A percentile compares a stretch with the other conserved stretches of the same genome.
Conservation (phyloP, 2,888 invertebrate genomes). For the Archips xylosteana region DNA sequence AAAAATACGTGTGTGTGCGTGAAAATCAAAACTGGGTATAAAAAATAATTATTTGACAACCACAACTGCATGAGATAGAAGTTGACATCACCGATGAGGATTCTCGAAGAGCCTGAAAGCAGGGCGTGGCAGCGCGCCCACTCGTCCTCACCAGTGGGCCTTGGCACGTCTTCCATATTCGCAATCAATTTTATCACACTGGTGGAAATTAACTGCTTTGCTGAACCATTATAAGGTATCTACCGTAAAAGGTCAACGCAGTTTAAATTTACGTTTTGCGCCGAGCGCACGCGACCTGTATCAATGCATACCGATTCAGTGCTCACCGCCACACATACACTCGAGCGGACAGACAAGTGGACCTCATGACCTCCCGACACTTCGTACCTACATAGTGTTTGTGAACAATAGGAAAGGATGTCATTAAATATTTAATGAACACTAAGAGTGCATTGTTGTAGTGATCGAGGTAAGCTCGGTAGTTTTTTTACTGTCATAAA, state of each 20-base stretch:
- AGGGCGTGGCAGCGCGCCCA: background rate
- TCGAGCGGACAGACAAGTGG: conserved; percentile 4
- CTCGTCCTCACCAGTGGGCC: conserved; percentile 13
- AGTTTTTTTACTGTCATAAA: background rate
- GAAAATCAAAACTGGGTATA: too few species aligned
- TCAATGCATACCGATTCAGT: conserved; percentile 52
- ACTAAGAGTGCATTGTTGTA: background rate
- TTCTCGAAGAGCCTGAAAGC: background rate
- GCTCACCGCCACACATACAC: conserved; percentile 49
- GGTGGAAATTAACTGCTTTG: conserved; percentile 39
- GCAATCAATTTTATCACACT: conserved; percentile 28
- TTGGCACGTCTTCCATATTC: conserved; percentile 39
- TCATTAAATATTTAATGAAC: conserved; percentile 7
- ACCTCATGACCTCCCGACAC: conserved; percentile 7
- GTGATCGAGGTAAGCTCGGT: conserved; percentile 23
- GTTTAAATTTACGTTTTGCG: conserved; percentile 61
- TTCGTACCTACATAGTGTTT: conserved; percentile 15
- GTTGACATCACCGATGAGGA: background rate
- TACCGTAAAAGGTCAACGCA: conserved; percentile 54
- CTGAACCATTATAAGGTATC: conserved; percentile 44
- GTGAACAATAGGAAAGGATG: conserved; percentile 19
- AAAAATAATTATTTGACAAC: background rate
- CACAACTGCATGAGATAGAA: background rate
- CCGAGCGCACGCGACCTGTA: conserved; percentile 56
- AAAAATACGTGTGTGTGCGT: conserved; percentile 4